Evolutionary conservation across 2,113 vertebrate genomes (phyloP).

Genomic region (Burhinus oedicnemus): DNA sequence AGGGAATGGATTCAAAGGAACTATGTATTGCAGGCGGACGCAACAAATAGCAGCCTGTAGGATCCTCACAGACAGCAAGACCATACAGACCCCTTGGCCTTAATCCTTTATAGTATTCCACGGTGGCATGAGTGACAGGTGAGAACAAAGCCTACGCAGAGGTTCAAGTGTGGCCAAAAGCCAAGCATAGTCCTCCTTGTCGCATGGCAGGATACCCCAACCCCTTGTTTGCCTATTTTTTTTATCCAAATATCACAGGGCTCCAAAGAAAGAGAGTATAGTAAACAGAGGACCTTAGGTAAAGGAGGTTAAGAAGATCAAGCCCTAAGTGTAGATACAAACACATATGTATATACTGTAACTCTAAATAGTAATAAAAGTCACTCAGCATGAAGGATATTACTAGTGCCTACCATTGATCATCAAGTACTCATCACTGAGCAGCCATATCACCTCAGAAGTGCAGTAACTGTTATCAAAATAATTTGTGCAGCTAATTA

Average conservation of each 20-base stretch:
- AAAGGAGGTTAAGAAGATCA: slow-evolving; percentile 25
- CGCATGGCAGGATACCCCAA: background rate
- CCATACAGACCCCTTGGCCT: background rate
- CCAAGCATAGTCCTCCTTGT: background rate
- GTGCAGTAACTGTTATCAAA: slow-evolving; percentile 71
- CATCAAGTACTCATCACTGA: slow-evolving; percentile 55
- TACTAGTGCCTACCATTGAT: slow-evolving; percentile 72
- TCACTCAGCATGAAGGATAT: slow-evolving; percentile 71
- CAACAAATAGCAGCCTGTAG: background rate
- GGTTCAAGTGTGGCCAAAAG: background rate
- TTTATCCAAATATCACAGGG: background rate
- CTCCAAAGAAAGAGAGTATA: background rate
- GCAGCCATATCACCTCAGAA: slow-evolving; percentile 64
- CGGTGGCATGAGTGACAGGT: background rate
- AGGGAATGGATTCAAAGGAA: slow-evolving; percentile 14
- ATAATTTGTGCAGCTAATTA: slow-evolving; percentile 71
- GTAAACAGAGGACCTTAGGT: background rate
- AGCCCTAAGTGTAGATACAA: slow-evolving; percentile 66
- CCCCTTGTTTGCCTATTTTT: background rate
- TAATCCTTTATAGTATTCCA: slow-evolving; percentile 1
- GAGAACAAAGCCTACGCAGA: background rate
- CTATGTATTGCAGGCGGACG: background rate
- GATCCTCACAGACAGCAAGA: background rate
- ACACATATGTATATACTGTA: slow-evolving; percentile 73
- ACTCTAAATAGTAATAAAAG: slow-evolving; percentile 67